Conservation (phyloP, 2,888 invertebrate species). For the Frankliniella fusca region DNA sequence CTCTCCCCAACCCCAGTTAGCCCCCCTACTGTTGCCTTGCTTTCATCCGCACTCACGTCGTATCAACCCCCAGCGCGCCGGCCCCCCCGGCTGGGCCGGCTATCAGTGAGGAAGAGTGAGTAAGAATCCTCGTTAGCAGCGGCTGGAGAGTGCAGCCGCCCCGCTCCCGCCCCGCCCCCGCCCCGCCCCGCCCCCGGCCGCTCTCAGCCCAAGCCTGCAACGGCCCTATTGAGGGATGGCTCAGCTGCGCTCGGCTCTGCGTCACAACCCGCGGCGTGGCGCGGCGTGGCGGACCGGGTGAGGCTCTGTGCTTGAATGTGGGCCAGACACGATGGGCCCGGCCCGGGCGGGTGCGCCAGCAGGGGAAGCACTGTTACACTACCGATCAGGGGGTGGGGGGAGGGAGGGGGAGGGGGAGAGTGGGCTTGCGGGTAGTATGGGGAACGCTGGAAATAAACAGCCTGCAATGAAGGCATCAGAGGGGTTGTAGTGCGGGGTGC, state of each 20-base stretch:
- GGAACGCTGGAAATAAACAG: background rate
- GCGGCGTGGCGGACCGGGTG: background rate
- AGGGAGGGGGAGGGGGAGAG: background rate
- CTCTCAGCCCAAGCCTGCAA: background rate
- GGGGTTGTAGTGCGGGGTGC: no score
- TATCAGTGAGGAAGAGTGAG: background rate
- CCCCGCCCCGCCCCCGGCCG: background rate
- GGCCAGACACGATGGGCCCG: no score
- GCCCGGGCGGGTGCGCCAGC: background rate
- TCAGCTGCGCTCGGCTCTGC: background rate
- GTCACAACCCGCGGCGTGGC: background rate
- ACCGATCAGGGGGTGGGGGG: background rate
- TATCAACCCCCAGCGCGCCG: no score
- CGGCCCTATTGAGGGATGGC: background rate
- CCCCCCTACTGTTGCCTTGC: no score
- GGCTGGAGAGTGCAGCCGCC: background rate
- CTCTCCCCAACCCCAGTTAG: background rate
- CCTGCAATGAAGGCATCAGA: no score
- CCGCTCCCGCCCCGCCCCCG: no score
- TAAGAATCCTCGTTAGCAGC: constrained; percentile 18
- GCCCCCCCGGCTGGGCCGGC: background rate
- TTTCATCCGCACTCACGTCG: no score
- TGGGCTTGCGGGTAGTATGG: background rate
- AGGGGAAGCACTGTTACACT: background rate
- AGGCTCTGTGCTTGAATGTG: no score